Conservation (phyloP, 2,888 invertebrate species). For the Galerucella calmariensis region DNA sequence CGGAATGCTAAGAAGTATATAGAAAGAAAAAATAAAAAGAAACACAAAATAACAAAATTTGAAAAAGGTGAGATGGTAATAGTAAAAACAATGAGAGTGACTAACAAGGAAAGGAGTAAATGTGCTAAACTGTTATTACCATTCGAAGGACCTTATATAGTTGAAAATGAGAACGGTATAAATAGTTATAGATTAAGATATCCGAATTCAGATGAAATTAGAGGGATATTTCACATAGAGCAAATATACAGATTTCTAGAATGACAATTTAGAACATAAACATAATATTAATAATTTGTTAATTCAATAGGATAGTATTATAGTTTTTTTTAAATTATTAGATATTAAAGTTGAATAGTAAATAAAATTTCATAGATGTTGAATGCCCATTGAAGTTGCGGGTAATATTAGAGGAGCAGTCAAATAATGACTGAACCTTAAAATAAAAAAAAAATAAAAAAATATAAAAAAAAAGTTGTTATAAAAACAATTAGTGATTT, state of each 20-base stretch:
- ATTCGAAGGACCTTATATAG: conserved; percentile 1
- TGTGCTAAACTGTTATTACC: conserved; percentile 11
- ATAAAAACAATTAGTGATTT: no score
- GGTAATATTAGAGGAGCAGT: no score
- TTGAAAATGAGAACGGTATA: conserved; percentile 10
- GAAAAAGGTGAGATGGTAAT: conserved; percentile 2
- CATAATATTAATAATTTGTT: no score
- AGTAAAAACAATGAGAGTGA: conserved; percentile 1
- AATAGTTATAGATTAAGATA: conserved; percentile 13
- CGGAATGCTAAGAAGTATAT: background rate
- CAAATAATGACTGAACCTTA: no score
- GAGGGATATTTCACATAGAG: background rate
- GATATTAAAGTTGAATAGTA: no score
- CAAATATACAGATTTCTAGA: background rate
- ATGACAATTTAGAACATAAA: no score
- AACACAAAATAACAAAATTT: conserved; percentile 1
- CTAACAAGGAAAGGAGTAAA: background rate
- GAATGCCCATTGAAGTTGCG: no score
- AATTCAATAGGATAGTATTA: no score
- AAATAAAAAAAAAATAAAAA: no score
- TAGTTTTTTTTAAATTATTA: no score
- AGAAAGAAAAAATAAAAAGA: background rate
- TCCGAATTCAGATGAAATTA: conserved; percentile 1
- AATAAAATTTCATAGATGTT: no score
- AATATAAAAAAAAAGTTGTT: no score